phyloP scores from a whole-genome alignment of 2,113 vertebrate genomes.

The Nycticebus coucang region DNA sequence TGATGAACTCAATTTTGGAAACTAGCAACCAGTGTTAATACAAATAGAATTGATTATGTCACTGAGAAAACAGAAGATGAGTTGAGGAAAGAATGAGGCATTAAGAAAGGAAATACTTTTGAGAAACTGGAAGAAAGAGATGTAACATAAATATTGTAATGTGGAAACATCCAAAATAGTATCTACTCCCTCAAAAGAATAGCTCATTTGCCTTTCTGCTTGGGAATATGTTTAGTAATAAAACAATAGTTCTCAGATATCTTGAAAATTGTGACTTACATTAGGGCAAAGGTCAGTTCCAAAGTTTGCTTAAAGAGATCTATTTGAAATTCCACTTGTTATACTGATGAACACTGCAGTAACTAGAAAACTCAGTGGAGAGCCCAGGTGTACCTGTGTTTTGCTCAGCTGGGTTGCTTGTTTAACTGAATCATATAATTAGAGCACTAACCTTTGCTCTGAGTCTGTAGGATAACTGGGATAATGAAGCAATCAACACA shows the following conservation, averaged over 20 bases:
- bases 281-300: conserved; percentile 3
- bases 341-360: neutral
- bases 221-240: neutral
- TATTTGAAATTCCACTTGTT: neutral
- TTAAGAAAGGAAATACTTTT: neutral
- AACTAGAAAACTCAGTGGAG: neutral
- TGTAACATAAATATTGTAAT: neutral
- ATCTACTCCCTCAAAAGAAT: neutral
- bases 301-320: conserved; percentile 25
- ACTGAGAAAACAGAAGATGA: conserved; percentile 26
- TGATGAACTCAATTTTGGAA: neutral
- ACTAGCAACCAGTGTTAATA: neutral
- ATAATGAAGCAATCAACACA: neutral
- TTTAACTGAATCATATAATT: neutral
- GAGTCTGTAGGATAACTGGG: neutral
- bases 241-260: conserved; percentile 42
- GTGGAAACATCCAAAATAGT: neutral
- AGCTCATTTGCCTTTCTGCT: neutral
- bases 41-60: conserved; percentile 3
- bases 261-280: conserved; percentile 48
- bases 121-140: conserved; percentile 36
- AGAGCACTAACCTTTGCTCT: neutral
- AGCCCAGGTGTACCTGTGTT: neutral
- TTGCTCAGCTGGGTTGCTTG: neutral
- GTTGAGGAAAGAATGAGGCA: neutral